Percentiles rank a stretch among this genome's conserved stretches.
phyloP scores from a whole-genome alignment of 1,140 invertebrate species.

The Drosophila elegans region DNA sequence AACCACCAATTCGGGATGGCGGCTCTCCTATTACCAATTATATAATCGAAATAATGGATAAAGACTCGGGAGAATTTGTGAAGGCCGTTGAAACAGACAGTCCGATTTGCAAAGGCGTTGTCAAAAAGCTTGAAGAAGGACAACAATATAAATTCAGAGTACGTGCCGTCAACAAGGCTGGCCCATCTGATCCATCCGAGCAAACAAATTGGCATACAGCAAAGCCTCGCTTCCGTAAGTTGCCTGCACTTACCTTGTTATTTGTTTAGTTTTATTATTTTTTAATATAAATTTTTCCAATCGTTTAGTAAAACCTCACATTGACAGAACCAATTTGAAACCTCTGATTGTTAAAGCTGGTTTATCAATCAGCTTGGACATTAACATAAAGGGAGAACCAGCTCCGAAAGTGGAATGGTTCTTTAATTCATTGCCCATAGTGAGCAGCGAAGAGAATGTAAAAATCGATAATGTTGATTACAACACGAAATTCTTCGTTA shows the following conservation, averaged over 20 bases:
- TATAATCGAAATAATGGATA: conserved; percentile 90
- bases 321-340: conserved; percentile 96
- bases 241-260: not conserved
- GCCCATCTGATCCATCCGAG: conserved; percentile 97
- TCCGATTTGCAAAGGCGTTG: conserved; percentile 91
- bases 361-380: conserved; percentile 94
- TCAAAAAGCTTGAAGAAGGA: conserved; percentile 95
- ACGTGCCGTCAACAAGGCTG: conserved; percentile 97
- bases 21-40: conserved; percentile 98
- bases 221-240: conserved; percentile 95
- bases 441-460: conserved; percentile 89
- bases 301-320: conserved; percentile 93
- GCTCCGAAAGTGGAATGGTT: conserved; percentile 95
- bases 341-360: conserved; percentile 95
- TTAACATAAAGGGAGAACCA: conserved; percentile 97
- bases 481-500: conserved; percentile 95
- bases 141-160: conserved; percentile 98
- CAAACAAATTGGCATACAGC: conserved; percentile 97
- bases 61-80: conserved; percentile 87
- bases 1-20: conserved; percentile 96
- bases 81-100: conserved; percentile 92
- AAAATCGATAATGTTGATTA: conserved; percentile 95
- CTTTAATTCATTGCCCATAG: conserved; percentile 91
- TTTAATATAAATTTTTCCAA: conserved; percentile 6
- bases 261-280: not conserved